Evolutionary conservation across 1,140 invertebrate genomes (phyloP), one percentile per base, ranked within the genome.

Genomic region (Pseudomyrmex sp.): DNA sequence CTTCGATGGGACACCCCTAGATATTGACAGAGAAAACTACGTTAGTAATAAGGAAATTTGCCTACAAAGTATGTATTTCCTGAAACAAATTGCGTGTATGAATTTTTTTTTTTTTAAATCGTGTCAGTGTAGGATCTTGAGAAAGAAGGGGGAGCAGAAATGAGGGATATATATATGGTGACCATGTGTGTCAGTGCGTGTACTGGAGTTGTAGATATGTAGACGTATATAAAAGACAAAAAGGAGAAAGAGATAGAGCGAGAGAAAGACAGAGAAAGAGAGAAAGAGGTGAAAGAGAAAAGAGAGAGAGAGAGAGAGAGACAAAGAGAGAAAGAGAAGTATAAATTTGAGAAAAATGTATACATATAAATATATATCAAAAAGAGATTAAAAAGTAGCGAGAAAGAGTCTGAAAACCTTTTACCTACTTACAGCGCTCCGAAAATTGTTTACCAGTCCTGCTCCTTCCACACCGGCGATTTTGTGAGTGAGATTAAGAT

Each of bases 1-100:
- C 92, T 96, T 97, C 54, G 96, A 96, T 72, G 96, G 95, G 83
- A 96, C 95, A 91, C 96, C 96, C 93, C 96, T 96, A 93, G 69
- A 91, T 90, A 92, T 92, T 74, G 90, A 92, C 89, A 94, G 83
- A 90, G 84, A 91, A 89, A 87, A 90, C 73, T 48, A 48, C 12
- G 62, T 68, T 86, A 89, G 72, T 91, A 72, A 88, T 69, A 54
- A 83, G 68, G 86, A 65, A 63, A 70, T 87, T 76, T 23, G 70
- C 0, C 75, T 12, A 26, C 63, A 2, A 7, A 75, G 54, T n/a
- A 18, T 65, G 50, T 75, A 54, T 68, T 61, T 59, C 48, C 82
- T 85, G 72, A 69, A 85, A 87, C 4, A 23, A 89, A 82, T 84
- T 63, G 63, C 59, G 77, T 86, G 77, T 89, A 82, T 68, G 54